Conservation (phyloP, 2,888 invertebrate genomes). For the Artemia sp. region DNA sequence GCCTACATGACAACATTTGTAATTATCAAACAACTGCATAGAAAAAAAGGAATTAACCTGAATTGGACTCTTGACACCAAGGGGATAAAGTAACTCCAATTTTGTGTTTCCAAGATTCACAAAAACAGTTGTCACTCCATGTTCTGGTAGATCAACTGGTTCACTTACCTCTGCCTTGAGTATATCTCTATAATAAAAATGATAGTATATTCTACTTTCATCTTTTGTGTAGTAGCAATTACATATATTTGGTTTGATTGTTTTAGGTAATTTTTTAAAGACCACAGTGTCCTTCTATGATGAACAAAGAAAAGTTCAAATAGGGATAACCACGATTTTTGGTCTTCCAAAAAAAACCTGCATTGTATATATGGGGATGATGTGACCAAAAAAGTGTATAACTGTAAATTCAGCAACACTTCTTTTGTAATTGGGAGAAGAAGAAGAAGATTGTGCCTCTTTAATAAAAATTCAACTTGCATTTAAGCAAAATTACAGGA, state of each 20-base stretch:
- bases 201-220: background rate
- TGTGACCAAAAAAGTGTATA: too few relatives aligned
- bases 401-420: too few relatives aligned
- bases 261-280: background rate
- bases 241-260: background rate
- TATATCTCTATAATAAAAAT: conserved; percentile 31
- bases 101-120: conserved; percentile 43
- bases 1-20: too few relatives aligned
- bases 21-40: too few relatives aligned
- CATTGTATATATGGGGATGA: too few relatives aligned
- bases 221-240: background rate
- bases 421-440: background rate
- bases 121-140: conserved; percentile 44
- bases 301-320: background rate
- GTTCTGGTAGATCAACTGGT: conserved; percentile 36
- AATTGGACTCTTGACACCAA: conserved; percentile 42
- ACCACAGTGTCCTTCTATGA: background rate
- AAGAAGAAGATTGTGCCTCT: background rate
- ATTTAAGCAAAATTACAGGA: too few relatives aligned
- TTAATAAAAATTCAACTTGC: too few relatives aligned
- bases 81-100: conserved; percentile 41
- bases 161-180: conserved; percentile 38
- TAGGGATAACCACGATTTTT: conserved; percentile 3
- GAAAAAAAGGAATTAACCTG: conserved; percentile 27
- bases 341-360: background rate